Base-by-base conservation (phyloP, 2,888 invertebrate genomes). In the Apodemia hepburni region DNA sequence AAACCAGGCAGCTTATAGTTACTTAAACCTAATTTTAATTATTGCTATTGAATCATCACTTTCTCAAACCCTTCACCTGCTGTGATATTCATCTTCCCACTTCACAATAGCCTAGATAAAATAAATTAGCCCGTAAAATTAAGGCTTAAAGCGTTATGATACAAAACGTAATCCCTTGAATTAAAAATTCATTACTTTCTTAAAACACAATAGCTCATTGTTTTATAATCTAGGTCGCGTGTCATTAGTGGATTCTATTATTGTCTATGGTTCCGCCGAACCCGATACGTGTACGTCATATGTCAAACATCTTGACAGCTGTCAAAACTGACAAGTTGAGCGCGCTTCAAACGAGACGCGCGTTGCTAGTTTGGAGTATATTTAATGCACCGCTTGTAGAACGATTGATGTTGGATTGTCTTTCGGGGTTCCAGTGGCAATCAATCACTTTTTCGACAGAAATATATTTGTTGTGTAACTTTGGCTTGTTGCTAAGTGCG, bases 261-360 rank as follows among this genome's bases (percentile, higher is more conserved):
- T 69, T 65, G 64, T 63, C 61, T 61, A 33, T 59, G 59, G 61
- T 62, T 63, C 42, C 49, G 59, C 60, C 62, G 61, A 60, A 59
- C 59, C 62, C 62, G 62, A 51, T 42, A 47, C 60, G 64, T 64
- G 68, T 65, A 68, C 66, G 68, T 64, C 63, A 64, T 61, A 61
- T 65, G 70, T 70, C 70, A 66, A 64, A 66, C 67, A 59, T 59
- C 66, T 63, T 69, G 70, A 69, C 70, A 69, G 66, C 66, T 69
- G 70, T 70, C 69, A 70, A 65, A 67, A 63, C 58, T 65, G 69
- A 70, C 67, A 67, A 54, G 54, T 54, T 60, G 42, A 15, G 18
- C 58, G 42, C 59, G 54, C 59, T 54, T 54, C 54, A 54, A 54
- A 54, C 22, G 51, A 22, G 22, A 51, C 15, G 15, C 59, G 59